Conservation (phyloP, 2,888 invertebrate genomes). For the Melipona beecheii region DNA sequence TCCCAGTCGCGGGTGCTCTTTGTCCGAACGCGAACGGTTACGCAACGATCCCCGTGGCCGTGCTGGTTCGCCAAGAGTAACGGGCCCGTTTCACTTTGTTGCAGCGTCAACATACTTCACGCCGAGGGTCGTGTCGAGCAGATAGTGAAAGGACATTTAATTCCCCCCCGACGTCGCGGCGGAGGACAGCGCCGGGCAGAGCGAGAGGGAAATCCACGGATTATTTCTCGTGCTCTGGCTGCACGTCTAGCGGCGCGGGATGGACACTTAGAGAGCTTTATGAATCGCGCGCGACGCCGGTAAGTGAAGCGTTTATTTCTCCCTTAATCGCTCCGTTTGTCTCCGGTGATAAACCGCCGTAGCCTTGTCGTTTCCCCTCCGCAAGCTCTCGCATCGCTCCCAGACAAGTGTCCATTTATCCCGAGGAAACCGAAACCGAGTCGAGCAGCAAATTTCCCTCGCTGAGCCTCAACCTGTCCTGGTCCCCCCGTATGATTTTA, state of each 20-base stretch:
- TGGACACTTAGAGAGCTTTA: slow-evolving; percentile 59
- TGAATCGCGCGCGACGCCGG: slow-evolving; percentile 53
- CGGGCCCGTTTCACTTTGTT: slow-evolving; percentile 13
- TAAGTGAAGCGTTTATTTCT: slow-evolving; percentile 67
- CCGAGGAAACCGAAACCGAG: slow-evolving; percentile 55
- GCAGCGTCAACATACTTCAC: slow-evolving; percentile 6
- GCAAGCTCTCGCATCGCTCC: slow-evolving; percentile 52
- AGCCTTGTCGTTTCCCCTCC: slow-evolving; percentile 51
- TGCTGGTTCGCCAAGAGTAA: slow-evolving; percentile 10
- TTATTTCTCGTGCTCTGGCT: slow-evolving; percentile 41
- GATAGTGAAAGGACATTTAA: slow-evolving; percentile 39
- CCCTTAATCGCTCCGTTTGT: slow-evolving; percentile 67
- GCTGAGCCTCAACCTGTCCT: background rate
- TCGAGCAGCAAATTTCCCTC: slow-evolving; percentile 55
- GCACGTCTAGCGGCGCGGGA: slow-evolving; percentile 24
- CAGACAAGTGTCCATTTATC: slow-evolving; percentile 68
- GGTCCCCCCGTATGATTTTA: background rate
- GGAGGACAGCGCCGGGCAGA: background rate
- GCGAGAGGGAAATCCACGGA: slow-evolving; percentile 31
- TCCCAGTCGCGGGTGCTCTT: background rate
- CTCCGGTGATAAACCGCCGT: slow-evolving; percentile 61
- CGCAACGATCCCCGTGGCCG: background rate
- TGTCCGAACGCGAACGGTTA: background rate
- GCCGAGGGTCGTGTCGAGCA: background rate
- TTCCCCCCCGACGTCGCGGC: slow-evolving; percentile 9